Evolutionary conservation across 2,113 vertebrate genomes (phyloP).

Genomic region (Melierax canorus): DNA sequence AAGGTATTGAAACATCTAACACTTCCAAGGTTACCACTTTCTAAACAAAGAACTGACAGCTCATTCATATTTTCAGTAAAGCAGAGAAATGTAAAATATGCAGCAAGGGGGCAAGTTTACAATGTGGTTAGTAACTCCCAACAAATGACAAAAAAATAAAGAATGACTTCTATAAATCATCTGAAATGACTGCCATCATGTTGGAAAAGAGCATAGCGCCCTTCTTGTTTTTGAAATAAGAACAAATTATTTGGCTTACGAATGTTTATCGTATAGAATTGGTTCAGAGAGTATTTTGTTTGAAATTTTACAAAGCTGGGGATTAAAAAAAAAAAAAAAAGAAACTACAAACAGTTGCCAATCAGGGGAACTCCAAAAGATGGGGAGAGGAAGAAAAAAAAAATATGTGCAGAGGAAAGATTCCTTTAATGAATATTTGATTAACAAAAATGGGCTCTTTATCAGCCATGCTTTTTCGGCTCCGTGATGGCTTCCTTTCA

Average conservation of each 20-base stretch:
- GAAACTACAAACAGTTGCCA: constrained; percentile 67
- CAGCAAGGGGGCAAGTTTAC: constrained; percentile 84
- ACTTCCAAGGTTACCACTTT: constrained; percentile 80
- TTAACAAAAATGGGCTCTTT: constrained; percentile 70
- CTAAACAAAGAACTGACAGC: constrained; percentile 77
- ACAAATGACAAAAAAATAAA: constrained; percentile 83
- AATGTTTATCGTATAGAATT: constrained; percentile 57
- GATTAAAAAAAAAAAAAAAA: neutral
- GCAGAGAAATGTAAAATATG: constrained; percentile 89
- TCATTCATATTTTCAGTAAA: constrained; percentile 81
- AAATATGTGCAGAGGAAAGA: neutral
- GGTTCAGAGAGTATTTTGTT: constrained; percentile 51
- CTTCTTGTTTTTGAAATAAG: constrained; percentile 44
- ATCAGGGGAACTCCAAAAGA: constrained; percentile 69
- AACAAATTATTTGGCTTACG: constrained; percentile 38
- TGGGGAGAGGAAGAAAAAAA: neutral
- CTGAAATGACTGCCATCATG: constrained; percentile 85
- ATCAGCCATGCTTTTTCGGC: constrained; percentile 84
- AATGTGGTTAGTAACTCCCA: constrained; percentile 89
- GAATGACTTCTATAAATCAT: constrained; percentile 80
- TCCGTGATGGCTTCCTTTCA: constrained; percentile 84
- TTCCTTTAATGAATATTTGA: constrained; percentile 59
- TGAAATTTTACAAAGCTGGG: constrained; percentile 56
- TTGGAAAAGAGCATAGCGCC: constrained; percentile 82
- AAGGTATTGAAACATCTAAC: constrained; percentile 77